Conservation (phyloP, 2,113 vertebrate genomes). For the Riparia riparia region DNA sequence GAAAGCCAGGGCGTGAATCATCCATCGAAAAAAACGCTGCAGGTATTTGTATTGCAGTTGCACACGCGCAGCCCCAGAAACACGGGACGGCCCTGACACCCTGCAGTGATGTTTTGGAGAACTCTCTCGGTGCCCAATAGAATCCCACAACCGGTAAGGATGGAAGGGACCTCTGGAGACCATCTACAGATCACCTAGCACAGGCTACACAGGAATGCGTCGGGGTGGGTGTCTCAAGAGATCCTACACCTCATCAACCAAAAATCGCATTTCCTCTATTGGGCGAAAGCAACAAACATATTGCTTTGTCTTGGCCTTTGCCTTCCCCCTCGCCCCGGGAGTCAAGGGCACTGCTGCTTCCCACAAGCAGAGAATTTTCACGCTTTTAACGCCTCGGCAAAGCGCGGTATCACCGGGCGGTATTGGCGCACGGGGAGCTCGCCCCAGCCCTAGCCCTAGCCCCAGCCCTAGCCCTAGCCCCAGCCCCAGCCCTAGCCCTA, state of each 20-base stretch:
- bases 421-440: fast-evolving
- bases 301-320: no score
- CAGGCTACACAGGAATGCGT: no score
- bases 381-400: fast-evolving
- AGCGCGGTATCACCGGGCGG: fast-evolving
- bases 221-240: not conserved
- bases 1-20: fast-evolving
- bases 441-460: fast-evolving
- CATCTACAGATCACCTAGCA: not conserved
- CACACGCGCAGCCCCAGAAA: fast-evolving
- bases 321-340: fast-evolving
- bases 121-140: fast-evolving
- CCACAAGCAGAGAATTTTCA: fast-evolving
- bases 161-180: not conserved
- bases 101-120: fast-evolving
- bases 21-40: fast-evolving
- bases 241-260: fast-evolving
- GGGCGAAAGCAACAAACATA: not conserved
- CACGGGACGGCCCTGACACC: fast-evolving
- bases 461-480: no score
- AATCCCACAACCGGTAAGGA: not conserved
- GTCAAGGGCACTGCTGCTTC: fast-evolving
- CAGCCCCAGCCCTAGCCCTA: no score
- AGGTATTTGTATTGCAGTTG: not conserved
- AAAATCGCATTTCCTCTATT: fast-evolving